Evolutionary conservation across 1,140 invertebrate genomes (phyloP), one percentile per base, ranked within the genome.

Genomic region (Aphaenogaster rudis): DNA sequence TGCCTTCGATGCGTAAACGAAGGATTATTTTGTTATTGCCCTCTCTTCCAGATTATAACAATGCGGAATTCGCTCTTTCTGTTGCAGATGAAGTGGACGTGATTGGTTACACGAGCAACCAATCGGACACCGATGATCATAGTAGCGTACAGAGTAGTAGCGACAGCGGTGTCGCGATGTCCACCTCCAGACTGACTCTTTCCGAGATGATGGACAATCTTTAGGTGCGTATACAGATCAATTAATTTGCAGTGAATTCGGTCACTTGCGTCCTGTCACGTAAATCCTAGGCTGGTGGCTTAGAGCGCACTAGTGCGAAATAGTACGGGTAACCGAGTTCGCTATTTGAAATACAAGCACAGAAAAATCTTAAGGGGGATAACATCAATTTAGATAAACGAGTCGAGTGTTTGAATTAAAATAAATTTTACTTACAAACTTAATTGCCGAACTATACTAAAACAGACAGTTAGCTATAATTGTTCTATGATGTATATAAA

Each of bases 11-110:
- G 42, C 21, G 42, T 45, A 45, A 48, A 42, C 11, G 54, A 50
- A 77, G 1, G 0, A 77, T 67, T 42, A 80, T 42, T 54, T 54
- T 52, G 21, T 78, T 13, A 15, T 80, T 21, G 7, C 15, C 1
- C 13, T 80, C 7, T 52, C 36, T 57, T 50, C 28, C 52, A 57
- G 13, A 59, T 71, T 57, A 61, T 28, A n/a, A 72, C 15, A 45
- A 57, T 57, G 13, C 7, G 13, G 2, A 39, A 48, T 63, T 9
- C 48, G 0, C 36, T 87, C 88, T 89, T 92, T 86, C 90, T 93
- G 93, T 96, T 97, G 1, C 96, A 98, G 98, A 98, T 96, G 98
- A 98, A 95, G 97, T 98, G 88, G 98, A 98, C 95, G 97, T 98
- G 90, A 97, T 98, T 92, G 98, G 98, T 72, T 98, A 98, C 95